Percentiles rank a stretch among this genome's conserved stretches.
phyloP scores from a whole-genome alignment of 2,888 invertebrate species.

The Ctenicera cuprea region DNA sequence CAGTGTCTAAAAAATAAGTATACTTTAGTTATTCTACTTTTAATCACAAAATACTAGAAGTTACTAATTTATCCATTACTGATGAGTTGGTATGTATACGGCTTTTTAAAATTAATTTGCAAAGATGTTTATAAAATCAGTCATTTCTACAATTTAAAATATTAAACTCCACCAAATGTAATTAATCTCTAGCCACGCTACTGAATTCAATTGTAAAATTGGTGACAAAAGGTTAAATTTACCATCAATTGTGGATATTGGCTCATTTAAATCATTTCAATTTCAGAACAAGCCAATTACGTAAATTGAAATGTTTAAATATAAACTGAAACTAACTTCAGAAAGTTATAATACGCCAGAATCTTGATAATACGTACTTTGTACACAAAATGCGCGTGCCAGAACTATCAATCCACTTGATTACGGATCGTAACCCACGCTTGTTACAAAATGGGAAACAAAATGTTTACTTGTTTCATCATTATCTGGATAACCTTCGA shows the following conservation, averaged over 20 bases:
- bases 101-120: too few relatives aligned
- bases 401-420: constrained; percentile 30
- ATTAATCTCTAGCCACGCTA: too few relatives aligned
- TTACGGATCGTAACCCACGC: constrained; percentile 28
- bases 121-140: too few relatives aligned
- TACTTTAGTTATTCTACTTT: too few relatives aligned
- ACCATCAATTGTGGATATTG: neutral
- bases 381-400: constrained; percentile 29
- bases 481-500: constrained; percentile 22
- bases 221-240: neutral
- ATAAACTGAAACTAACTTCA: constrained; percentile 4
- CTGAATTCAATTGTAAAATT: too few relatives aligned
- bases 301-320: constrained; percentile 28
- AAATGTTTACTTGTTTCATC: constrained; percentile 28
- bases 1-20: too few relatives aligned
- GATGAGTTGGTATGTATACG: too few relatives aligned
- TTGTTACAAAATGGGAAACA: constrained; percentile 24
- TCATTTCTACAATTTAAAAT: too few relatives aligned
- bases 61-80: too few relatives aligned
- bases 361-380: constrained; percentile 17
- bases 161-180: too few relatives aligned
- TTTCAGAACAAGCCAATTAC: constrained; percentile 11
- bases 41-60: too few relatives aligned
- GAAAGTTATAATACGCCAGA: constrained; percentile 3
- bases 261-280: constrained; percentile 20